Evolutionary conservation across 1,140 invertebrate species (phyloP).

Genomic region (Conus ventricosus): DNA sequence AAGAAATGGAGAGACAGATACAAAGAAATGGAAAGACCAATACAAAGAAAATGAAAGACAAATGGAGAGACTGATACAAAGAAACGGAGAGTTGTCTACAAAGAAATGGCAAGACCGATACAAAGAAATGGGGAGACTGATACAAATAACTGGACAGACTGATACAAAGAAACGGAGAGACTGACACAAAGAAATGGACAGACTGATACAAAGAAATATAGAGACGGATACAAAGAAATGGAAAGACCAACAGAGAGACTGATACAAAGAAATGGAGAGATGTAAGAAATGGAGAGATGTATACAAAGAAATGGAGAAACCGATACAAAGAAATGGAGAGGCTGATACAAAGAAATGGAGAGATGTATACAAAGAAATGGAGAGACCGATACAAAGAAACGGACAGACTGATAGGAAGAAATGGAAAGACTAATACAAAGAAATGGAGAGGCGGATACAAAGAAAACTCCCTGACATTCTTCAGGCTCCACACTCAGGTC

Average conservation of each 20-base stretch:
- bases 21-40: neutral
- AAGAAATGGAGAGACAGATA: neutral
- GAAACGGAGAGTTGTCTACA: too few relatives aligned
- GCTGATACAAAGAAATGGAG: neutral
- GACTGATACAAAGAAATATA: neutral
- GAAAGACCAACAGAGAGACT: too few relatives aligned
- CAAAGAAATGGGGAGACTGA: too few relatives aligned
- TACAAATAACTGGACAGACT: too few relatives aligned
- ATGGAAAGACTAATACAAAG: neutral
- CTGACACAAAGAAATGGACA: neutral
- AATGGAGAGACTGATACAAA: too few relatives aligned
- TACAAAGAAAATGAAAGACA: too few relatives aligned
- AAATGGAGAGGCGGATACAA: neutral
- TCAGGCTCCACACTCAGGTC: constrained; percentile 88
- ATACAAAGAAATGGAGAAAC: neutral
- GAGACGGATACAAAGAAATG: too few relatives aligned
- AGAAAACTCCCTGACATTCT: constrained; percentile 69
- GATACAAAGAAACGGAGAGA: too few relatives aligned
- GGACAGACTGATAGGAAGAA: neutral
- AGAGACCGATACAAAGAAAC: neutral
- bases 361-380: neutral
- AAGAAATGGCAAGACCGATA: too few relatives aligned
- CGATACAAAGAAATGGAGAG: too few relatives aligned
- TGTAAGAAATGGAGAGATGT: too few relatives aligned
- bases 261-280: too few relatives aligned